These are phyloP conservation scores for Lasioglossum lativentre DNA, from an alignment of 2,888 invertebrate genomes.

Conservation along the genomic window DNA sequence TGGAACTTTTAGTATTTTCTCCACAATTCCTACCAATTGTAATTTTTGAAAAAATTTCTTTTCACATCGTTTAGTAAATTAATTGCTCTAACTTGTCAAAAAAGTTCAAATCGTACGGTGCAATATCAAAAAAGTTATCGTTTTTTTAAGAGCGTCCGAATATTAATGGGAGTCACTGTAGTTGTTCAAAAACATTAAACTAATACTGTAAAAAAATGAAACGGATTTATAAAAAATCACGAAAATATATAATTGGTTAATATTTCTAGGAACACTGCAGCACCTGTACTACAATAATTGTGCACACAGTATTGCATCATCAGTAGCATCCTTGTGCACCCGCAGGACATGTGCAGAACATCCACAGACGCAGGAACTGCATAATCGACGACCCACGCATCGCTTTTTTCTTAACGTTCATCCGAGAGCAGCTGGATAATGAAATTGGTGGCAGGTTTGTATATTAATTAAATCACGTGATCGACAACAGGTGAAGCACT, in stretches of 20 bases:
- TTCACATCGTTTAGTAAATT: too few relatives aligned
- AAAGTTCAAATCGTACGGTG: too few relatives aligned
- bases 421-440: not conserved
- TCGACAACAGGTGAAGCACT: constrained; percentile 16
- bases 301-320: not conserved
- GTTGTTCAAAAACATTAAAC: not conserved
- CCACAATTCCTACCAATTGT: too few relatives aligned
- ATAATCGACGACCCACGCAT: not conserved
- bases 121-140: too few relatives aligned
- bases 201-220: not conserved
- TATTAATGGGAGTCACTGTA: too few relatives aligned
- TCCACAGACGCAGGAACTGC: too few relatives aligned
- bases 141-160: too few relatives aligned
- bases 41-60: too few relatives aligned
- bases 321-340: not conserved
- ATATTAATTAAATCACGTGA: not conserved
- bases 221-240: not conserved
- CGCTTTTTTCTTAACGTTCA: not conserved
- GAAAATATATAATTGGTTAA: not conserved
- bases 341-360: not conserved
- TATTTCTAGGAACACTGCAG: not conserved
- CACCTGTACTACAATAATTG: not conserved
- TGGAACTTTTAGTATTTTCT: too few relatives aligned
- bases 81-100: too few relatives aligned
- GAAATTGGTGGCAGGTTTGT: not conserved